These are phyloP conservation scores for Campodea augens DNA, from an alignment of 1,140 invertebrate genomes.

Conservation along the genomic window DNA sequence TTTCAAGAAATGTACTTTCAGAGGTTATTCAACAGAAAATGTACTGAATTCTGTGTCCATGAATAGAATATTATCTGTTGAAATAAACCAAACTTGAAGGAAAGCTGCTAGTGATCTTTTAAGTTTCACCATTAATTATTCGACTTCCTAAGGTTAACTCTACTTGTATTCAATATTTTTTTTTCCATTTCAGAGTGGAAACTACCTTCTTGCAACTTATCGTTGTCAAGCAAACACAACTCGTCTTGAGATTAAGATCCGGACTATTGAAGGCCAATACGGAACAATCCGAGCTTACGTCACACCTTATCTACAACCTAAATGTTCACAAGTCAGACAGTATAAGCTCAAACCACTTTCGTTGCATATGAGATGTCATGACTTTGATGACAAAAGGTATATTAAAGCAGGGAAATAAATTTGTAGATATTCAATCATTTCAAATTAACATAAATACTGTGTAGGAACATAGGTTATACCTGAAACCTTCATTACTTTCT, in stretches of 20 bases:
- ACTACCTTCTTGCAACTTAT: slow-evolving; percentile 62
- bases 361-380: slow-evolving; percentile 44
- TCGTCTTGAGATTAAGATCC: slow-evolving; percentile 53
- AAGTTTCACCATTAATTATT: background rate
- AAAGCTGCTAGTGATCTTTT: background rate
- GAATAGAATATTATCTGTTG: too few species aligned
- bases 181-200: slow-evolving; percentile 35
- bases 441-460: too few species aligned
- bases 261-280: slow-evolving; percentile 59
- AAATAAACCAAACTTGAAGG: too few species aligned
- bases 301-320: slow-evolving; percentile 56
- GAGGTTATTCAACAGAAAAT: too few species aligned
- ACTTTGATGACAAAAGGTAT: slow-evolving; percentile 35
- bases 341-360: slow-evolving; percentile 56
- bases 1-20: too few species aligned
- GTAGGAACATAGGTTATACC: too few species aligned
- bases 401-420: background rate
- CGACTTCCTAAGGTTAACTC: background rate
- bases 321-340: slow-evolving; percentile 44
- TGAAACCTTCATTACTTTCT: too few species aligned
- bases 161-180: slow-evolving; percentile 2
- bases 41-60: too few species aligned
- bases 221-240: slow-evolving; percentile 72
- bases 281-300: slow-evolving; percentile 59
- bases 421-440: background rate